These are phyloP conservation scores for Odontocerum albicorne DNA, from an alignment of 2,888 invertebrate species.

Conservation along the genomic window DNA sequence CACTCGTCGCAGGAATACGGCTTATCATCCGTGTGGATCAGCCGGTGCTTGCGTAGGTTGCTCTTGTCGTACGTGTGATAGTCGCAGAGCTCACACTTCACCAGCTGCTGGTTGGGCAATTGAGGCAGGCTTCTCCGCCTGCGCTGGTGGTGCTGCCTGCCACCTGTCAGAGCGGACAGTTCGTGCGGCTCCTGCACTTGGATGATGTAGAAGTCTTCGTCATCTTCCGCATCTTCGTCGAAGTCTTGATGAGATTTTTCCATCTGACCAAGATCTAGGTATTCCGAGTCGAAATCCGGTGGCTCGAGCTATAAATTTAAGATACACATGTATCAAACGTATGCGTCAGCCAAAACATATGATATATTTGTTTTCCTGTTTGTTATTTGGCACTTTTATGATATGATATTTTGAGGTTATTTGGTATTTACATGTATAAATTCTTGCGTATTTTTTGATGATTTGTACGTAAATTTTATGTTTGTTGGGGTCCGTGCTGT, in stretches of 20 bases:
- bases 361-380: no score
- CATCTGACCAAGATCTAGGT: neutral
- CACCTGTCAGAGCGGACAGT: neutral
- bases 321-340: no score
- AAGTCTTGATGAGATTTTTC: neutral
- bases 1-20: constrained; percentile 13
- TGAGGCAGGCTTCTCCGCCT: neutral
- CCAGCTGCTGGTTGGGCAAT: neutral
- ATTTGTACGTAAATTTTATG: no score
- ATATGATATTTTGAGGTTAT: no score
- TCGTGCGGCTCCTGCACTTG: neutral
- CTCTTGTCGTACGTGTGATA: constrained; percentile 18
- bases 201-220: constrained; percentile 23
- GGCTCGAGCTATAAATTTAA: constrained; percentile 16
- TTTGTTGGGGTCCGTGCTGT: no score
- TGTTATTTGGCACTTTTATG: no score
- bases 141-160: neutral
- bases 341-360: no score
- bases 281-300: neutral
- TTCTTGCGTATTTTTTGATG: no score
- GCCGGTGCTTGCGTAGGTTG: constrained; percentile 19
- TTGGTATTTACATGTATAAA: no score
- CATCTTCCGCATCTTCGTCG: constrained; percentile 1
- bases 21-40: constrained; percentile 19
- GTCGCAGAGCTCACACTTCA: constrained; percentile 16